Conservation (phyloP, 2,888 invertebrate genomes). For the Zootermopsis nevadensis region DNA sequence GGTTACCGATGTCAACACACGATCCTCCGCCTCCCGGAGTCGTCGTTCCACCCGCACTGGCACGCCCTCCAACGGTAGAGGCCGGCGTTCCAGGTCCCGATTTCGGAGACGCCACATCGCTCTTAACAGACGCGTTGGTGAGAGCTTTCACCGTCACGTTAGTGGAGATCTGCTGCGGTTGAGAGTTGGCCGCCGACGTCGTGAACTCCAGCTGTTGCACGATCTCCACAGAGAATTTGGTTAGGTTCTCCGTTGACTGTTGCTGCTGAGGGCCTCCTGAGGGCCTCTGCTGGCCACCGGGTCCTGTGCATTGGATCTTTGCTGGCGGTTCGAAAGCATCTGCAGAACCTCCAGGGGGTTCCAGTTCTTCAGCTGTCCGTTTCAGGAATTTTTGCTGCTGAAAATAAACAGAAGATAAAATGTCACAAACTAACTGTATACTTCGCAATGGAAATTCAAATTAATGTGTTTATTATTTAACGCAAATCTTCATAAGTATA, state of each 20-base stretch:
- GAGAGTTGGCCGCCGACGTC: conserved; percentile 86
- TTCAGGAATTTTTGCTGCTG: conserved; percentile 90
- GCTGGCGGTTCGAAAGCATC: conserved; percentile 80
- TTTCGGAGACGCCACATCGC: conserved; percentile 66
- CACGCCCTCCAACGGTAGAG: conserved; percentile 58
- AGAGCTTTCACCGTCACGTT: conserved; percentile 90
- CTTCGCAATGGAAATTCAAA: no score
- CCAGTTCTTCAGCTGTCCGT: conserved; percentile 77
- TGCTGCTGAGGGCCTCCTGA: conserved; percentile 70
- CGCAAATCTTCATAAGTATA: no score
- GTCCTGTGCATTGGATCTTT: conserved; percentile 71
- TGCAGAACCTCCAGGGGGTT: conserved; percentile 60
- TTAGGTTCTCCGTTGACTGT: conserved; percentile 63
- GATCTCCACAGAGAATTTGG: conserved; percentile 92
- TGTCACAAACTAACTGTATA: no score
- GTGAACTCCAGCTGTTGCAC: conserved; percentile 93
- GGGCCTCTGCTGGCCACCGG: conserved; percentile 64
- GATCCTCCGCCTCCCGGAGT: conserved; percentile 57
- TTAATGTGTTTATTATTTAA: no score
- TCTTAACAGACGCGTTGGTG: conserved; percentile 75
- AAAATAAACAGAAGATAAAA: conserved; percentile 53
- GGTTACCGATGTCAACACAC: conserved; percentile 68
- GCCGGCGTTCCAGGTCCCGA: conserved; percentile 65
- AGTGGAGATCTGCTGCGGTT: conserved; percentile 90
- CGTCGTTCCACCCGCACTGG: conserved; percentile 58